phyloP scores from a whole-genome alignment of 2,797 vertebrate genomes.

The Gallinago solitaria region DNA sequence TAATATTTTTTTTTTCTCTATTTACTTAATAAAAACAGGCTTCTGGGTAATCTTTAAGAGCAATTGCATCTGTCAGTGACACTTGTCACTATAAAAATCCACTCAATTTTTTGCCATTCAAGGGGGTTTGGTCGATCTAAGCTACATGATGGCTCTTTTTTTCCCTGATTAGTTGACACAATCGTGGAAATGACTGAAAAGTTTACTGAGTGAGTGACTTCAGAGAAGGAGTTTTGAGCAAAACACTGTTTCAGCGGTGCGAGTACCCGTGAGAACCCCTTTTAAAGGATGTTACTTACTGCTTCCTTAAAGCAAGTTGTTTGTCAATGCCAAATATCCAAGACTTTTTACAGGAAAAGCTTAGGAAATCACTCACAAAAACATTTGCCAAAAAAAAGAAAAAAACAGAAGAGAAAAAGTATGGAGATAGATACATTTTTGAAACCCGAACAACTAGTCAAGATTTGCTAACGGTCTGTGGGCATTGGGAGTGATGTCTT shows the following conservation, averaged over 20 bases:
- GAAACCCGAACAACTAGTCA: not conserved
- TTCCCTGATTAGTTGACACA: not conserved
- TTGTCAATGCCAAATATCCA: not conserved
- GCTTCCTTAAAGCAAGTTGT: not conserved
- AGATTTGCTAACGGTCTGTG: not conserved
- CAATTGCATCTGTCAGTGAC: not conserved
- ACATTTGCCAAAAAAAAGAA: not conserved
- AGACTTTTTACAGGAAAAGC: not conserved
- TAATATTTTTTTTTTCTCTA: not conserved
- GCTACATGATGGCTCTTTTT: not conserved
- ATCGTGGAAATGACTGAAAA: not conserved
- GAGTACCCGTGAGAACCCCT: not conserved
- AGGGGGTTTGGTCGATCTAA: not conserved
- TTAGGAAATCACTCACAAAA: not conserved
- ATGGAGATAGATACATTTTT: not conserved
- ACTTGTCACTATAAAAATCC: not conserved
- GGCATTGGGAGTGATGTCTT: not conserved
- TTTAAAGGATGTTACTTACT: not conserved
- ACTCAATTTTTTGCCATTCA: not conserved
- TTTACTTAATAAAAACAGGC: not conserved
- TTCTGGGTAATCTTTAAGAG: not conserved
- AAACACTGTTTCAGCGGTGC: not conserved
- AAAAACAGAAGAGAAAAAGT: not conserved
- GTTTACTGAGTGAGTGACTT: not conserved
- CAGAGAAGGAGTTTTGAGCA: not conserved